Evolutionary conservation across 2,113 vertebrate species (phyloP).

Genomic region (Isichthys henryi): DNA sequence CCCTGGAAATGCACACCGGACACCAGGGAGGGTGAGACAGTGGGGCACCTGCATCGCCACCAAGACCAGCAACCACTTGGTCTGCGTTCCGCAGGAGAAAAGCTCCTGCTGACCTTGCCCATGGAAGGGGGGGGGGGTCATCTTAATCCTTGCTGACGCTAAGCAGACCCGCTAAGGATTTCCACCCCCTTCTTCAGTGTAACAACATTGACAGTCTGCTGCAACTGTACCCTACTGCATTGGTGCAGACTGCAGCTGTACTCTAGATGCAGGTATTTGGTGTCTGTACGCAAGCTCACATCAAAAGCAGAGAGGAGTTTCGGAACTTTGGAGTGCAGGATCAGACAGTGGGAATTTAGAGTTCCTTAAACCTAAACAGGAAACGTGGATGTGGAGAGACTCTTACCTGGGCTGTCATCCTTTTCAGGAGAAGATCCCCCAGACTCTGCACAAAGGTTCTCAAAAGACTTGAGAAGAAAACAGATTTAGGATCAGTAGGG

Average conservation of each 20-base stretch:
- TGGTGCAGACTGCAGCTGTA: not conserved
- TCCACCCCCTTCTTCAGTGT: not conserved
- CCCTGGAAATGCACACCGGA: slow-evolving; percentile 63
- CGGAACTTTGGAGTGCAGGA: not conserved
- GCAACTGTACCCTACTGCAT: not conserved
- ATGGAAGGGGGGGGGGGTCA: slow-evolving; percentile 19
- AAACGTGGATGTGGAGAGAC: not conserved
- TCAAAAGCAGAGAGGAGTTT: not conserved
- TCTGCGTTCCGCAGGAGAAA: slow-evolving; percentile 45
- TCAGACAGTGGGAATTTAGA: not conserved
- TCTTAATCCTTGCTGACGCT: slow-evolving; percentile 58
- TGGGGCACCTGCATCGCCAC: slow-evolving; percentile 44
- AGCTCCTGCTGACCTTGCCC: slow-evolving; percentile 47
- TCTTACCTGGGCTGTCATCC: slow-evolving; percentile 75
- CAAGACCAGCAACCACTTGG: slow-evolving; percentile 28
- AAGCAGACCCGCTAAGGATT: slow-evolving; percentile 52
- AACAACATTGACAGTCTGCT: not conserved
- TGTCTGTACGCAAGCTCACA: not conserved
- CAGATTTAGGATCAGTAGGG: not conserved
- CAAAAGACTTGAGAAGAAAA: slow-evolving; percentile 72
- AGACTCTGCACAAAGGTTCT: slow-evolving; percentile 85
- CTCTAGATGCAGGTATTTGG: not conserved
- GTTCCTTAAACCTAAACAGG: not conserved
- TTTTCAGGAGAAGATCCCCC: slow-evolving; percentile 77
- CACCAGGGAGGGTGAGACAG: slow-evolving; percentile 36